Percentiles rank a stretch among this genome's conserved stretches.
phyloP scores from a whole-genome alignment of 2,797 vertebrate species.

The Acomys russatus region DNA sequence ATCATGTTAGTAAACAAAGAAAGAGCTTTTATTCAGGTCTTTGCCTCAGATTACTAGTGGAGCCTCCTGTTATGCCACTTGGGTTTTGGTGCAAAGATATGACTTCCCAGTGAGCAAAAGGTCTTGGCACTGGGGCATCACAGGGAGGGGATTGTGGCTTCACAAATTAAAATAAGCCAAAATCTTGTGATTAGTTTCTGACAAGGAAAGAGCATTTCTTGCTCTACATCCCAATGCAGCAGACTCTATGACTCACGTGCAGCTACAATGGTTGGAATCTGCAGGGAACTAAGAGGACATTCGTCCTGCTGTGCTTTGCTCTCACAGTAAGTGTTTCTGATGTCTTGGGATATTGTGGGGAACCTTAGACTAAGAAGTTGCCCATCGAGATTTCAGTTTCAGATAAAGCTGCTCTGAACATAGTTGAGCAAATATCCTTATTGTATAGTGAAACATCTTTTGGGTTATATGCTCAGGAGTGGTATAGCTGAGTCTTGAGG shows the following conservation, averaged over 20 bases:
- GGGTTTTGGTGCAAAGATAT: neutral
- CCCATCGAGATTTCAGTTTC: no score
- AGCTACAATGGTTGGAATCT: neutral
- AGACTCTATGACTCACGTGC: neutral
- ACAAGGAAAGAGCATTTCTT: neutral
- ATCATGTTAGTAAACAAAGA: neutral
- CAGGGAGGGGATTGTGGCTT: neutral
- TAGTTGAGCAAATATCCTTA: no score
- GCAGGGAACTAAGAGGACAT: neutral
- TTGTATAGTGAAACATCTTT: no score
- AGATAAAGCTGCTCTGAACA: no score
- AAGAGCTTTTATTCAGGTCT: neutral
- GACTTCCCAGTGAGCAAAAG: neutral
- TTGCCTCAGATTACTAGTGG: neutral
- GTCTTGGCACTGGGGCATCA: neutral
- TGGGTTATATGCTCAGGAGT: no score
- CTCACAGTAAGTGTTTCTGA: no score
- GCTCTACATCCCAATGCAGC: no score
- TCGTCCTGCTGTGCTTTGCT: neutral
- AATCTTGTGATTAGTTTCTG: neutral
- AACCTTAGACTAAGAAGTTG: no score
- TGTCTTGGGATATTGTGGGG: no score
- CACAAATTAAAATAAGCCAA: neutral
- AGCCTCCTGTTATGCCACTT: neutral
- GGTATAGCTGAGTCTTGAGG: no score